phyloP scores from a whole-genome alignment of 2,113 vertebrate species.

The Peromyscus californicus region DNA sequence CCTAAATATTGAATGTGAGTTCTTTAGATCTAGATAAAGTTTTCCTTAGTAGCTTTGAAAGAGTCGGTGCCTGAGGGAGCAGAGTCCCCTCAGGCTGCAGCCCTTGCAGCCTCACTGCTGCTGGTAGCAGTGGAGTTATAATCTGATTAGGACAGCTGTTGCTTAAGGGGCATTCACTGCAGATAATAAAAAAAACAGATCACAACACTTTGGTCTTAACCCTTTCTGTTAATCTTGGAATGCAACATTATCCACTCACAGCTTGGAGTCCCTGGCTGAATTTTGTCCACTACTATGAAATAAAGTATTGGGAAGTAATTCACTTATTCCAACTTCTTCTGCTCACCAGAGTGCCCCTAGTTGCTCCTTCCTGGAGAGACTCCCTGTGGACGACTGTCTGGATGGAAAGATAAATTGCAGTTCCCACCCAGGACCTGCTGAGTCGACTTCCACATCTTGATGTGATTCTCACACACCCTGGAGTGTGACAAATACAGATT shows the following conservation, averaged over 20 bases:
- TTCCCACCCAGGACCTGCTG: neutral
- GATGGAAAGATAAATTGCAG: neutral
- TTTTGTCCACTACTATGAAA: neutral
- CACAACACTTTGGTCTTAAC: neutral
- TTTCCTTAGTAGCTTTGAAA: no score
- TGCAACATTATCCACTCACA: neutral
- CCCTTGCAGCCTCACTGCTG: no score
- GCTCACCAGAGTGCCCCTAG: neutral
- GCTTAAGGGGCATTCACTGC: no score
- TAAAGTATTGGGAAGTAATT: neutral
- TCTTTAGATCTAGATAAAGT: no score
- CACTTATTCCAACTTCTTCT: neutral
- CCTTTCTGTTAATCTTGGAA: constrained; percentile 1
- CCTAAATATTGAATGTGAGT: no score
- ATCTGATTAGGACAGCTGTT: no score
- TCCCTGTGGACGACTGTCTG: neutral
- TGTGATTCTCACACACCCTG: neutral
- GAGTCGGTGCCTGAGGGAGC: no score
- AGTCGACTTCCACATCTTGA: neutral
- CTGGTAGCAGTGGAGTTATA: no score
- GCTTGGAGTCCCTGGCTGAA: neutral
- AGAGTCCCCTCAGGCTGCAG: no score
- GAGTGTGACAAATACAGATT: neutral
- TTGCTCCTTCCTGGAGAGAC: neutral
- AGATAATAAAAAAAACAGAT: no score